These are phyloP conservation scores for Meta bourneti DNA, from an alignment of 2,888 invertebrate species.

Conservation along the genomic window DNA sequence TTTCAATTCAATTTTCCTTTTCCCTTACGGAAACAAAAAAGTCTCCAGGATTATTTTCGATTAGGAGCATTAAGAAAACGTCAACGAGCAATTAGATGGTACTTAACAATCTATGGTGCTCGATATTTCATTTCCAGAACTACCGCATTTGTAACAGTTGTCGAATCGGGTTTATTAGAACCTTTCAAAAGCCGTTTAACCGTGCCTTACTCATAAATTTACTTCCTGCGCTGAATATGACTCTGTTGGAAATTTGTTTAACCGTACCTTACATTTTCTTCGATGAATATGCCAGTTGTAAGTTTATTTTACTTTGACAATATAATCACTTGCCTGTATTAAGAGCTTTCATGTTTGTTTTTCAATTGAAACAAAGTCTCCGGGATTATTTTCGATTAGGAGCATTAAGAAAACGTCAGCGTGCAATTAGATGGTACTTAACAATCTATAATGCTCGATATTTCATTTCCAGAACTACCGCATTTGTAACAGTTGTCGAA, in stretches of 20 bases:
- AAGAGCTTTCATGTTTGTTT: constrained; percentile 58
- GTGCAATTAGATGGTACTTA: constrained; percentile 72
- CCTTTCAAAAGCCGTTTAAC: not conserved
- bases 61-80: constrained; percentile 68
- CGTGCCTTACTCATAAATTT: not conserved
- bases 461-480: constrained; percentile 54
- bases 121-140: constrained; percentile 58
- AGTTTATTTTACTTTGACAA: constrained; percentile 12
- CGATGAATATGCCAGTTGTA: not conserved
- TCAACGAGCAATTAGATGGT: constrained; percentile 70
- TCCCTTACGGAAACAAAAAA: constrained; percentile 41
- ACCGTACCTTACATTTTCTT: not conserved
- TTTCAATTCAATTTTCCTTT: constrained; percentile 73
- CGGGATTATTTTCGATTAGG: constrained; percentile 64
- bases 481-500: constrained; percentile 56
- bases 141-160: constrained; percentile 59
- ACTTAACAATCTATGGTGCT: constrained; percentile 65
- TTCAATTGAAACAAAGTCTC: constrained; percentile 35
- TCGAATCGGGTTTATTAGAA: constrained; percentile 24
- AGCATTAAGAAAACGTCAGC: constrained; percentile 67
- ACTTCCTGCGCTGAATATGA: not conserved
- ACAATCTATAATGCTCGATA: constrained; percentile 57
- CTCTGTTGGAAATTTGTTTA: not conserved
- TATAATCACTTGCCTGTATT: constrained; percentile 72
- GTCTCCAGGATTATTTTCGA: constrained; percentile 59